phyloP scores from a whole-genome alignment of 2,113 vertebrate species.

The Calidris pugnax region DNA sequence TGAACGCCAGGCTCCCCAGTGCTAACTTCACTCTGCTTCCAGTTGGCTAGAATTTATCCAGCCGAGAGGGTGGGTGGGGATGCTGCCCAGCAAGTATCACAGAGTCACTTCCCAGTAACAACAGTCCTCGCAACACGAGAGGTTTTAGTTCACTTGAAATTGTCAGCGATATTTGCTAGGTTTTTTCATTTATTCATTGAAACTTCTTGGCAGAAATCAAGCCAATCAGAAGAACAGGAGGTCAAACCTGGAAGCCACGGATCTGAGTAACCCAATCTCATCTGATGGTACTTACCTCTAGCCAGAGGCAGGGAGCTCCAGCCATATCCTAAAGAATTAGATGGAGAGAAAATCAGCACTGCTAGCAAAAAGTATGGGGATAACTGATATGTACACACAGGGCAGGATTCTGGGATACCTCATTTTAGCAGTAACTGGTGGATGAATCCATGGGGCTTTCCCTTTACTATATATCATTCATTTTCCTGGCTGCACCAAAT shows the following conservation, averaged over 20 bases:
- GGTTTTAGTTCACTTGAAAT: neutral
- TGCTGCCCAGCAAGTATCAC: neutral
- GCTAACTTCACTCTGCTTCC: neutral
- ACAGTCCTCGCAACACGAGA: neutral
- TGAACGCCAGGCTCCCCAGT: neutral
- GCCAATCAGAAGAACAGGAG: neutral
- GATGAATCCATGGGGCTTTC: neutral
- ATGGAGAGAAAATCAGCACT: neutral
- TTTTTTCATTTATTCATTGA: neutral
- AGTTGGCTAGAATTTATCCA: neutral
- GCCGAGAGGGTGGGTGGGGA: neutral
- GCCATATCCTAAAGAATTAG: neutral
- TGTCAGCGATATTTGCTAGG: neutral
- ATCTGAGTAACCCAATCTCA: neutral
- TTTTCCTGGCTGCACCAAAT: neutral
- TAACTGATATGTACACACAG: neutral
- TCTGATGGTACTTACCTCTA: neutral
- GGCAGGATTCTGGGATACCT: neutral
- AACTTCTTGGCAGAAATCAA: constrained; percentile 4
- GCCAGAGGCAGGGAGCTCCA: neutral
- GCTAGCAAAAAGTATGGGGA: neutral
- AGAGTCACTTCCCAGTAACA: neutral
- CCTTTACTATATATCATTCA: neutral
- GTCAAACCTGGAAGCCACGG: neutral
- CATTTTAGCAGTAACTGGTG: neutral